phyloP scores from a whole-genome alignment of 2,797 vertebrate genomes.

The Labeo calbasu region DNA sequence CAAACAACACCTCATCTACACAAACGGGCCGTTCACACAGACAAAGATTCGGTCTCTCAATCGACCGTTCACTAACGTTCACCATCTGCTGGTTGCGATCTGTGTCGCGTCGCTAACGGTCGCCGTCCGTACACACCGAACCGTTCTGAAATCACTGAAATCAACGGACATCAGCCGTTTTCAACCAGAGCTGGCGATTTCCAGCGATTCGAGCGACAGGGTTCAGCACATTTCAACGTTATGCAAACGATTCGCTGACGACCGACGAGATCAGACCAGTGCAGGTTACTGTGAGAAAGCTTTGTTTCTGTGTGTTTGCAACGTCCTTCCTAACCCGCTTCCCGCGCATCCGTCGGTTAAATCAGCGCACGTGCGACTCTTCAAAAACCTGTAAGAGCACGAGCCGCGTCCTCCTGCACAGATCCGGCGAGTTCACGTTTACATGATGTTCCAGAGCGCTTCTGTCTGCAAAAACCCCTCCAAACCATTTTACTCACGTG shows the following conservation, averaged over 20 bases:
- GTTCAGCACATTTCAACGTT: background rate
- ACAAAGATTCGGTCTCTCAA: background rate
- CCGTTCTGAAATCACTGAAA: background rate
- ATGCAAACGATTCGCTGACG: background rate
- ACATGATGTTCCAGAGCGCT: background rate
- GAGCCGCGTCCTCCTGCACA: too few species aligned
- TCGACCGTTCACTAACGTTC: background rate
- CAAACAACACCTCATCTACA: background rate
- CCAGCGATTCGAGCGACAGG: background rate
- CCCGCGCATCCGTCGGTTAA: too few species aligned
- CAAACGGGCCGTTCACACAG: background rate
- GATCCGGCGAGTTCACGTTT: background rate
- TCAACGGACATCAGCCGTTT: background rate
- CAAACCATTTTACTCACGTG: background rate
- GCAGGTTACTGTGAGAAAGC: too few species aligned
- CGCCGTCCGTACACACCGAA: too few species aligned
- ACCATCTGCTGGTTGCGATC: background rate
- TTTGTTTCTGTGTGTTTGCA: too few species aligned
- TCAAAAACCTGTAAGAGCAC: too few species aligned
- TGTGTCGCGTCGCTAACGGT: too few species aligned
- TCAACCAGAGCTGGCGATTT: background rate
- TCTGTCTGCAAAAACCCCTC: background rate
- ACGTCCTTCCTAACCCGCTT: too few species aligned
- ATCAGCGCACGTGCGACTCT: too few species aligned
- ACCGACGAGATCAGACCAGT: background rate